These are phyloP conservation scores for Dallia pectoralis DNA, from an alignment of 2,797 vertebrate genomes.

Conservation along the genomic window DNA sequence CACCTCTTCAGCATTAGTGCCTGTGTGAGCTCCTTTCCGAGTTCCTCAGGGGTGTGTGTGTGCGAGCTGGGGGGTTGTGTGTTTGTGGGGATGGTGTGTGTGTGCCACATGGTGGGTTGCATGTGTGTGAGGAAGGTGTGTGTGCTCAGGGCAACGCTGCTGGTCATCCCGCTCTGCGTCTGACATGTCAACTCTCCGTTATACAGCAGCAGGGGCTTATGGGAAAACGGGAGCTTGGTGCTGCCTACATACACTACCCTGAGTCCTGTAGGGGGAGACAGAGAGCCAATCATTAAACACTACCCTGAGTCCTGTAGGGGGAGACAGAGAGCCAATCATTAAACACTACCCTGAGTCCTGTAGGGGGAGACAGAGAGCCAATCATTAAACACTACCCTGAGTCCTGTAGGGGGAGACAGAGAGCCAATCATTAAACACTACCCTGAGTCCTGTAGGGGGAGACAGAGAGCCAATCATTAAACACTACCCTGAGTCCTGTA, in stretches of 20 bases:
- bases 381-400: conserved; percentile 79
- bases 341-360: no score
- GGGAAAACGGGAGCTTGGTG: conserved; percentile 86
- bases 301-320: no score
- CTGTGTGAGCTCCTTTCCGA: conserved; percentile 78
- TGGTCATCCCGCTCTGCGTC: conserved; percentile 91
- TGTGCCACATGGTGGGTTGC: conserved; percentile 55
- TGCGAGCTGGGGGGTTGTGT: conserved; percentile 40
- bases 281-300: neutral
- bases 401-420: conserved; percentile 76
- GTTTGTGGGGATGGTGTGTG: conserved; percentile 84
- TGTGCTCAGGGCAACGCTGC: conserved; percentile 80
- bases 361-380: no score
- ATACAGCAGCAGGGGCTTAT: conserved; percentile 90
- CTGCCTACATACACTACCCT: conserved; percentile 86
- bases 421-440: neutral
- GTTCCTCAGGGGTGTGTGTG: conserved; percentile 52
- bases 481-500: no score
- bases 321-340: neutral
- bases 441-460: neutral
- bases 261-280: conserved; percentile 71
- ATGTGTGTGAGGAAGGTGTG: conserved; percentile 81
- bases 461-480: neutral
- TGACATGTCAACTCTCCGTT: conserved; percentile 95
- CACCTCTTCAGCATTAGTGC: conserved; percentile 90